Evolutionary conservation across 2,888 invertebrate species (phyloP), one percentile per base, ranked within the genome.

Genomic region (Entomobrya proxima): DNA sequence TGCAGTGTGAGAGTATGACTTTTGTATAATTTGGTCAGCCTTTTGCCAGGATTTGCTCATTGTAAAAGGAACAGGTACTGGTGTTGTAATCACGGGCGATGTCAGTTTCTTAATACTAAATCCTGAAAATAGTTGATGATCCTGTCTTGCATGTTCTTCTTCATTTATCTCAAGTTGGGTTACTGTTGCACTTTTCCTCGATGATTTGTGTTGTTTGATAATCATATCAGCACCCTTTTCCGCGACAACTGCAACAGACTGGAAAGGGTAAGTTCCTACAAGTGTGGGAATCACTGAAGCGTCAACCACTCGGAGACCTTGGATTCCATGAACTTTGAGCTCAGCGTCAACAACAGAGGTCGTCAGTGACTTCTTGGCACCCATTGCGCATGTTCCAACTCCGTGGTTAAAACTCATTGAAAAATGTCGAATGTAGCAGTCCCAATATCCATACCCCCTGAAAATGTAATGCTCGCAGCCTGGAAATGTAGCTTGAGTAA

Each of bases 341-440:
- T 91, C 86, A 24, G 90, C 89, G 81, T 91, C 91, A 0, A 91
- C 91, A 6, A 91, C 91, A 6, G 91, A 88, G 5, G 88, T 86
- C 55, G 89, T 86, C 64, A 88, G 86, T n/a, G n/a, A 37, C 18
- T 32, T 75, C 7, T 58, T n/a, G 6, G 32, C 35, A 7, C 88
- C 88, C 89, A 89, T 89, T 0, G 81, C 52, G 40, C 78, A 77
- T 18, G 88, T 89, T 0, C 90, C 90, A 27, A 78, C 86, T 1
- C 80, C 87, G 58, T 90, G 89, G 61, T 87, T 86, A 11, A 91
- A 88, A 9, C 91, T 91, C 64, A 90, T 88, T 5, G 91, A 91
- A 47, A 91, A 88, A 21, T 90, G 90, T 15, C 91, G 89, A 4
- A 91, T 90, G 52, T 91, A 86, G 74, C 91, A 91, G 58, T 90